phyloP scores from a whole-genome alignment of 1,140 invertebrate genomes.

The Drosophila sulfurigaster region DNA sequence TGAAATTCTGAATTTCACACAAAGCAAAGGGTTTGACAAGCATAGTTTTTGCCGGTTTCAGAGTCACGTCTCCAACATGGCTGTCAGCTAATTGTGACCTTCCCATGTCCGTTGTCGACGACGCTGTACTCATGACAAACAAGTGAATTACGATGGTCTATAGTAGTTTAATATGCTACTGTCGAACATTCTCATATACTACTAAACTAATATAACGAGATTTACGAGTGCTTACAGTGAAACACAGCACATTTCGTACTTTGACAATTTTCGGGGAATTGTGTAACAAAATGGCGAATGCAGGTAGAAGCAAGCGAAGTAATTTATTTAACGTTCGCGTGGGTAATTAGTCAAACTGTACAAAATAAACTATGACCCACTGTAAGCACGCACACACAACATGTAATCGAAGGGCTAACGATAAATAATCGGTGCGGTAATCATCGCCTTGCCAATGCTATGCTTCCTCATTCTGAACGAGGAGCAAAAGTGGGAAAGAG shows the following conservation, averaged over 20 bases:
- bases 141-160: conserved; percentile 39
- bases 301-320: conserved; percentile 4
- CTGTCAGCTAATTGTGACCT: conserved; percentile 29
- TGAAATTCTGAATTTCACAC: conserved; percentile 21
- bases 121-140: conserved; percentile 37
- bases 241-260: neutral
- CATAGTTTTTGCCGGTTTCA: conserved; percentile 18
- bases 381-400: conserved; percentile 1
- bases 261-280: neutral
- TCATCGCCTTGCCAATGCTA: conserved; percentile 33
- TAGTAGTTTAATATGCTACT: conserved; percentile 40
- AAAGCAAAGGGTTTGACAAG: conserved; percentile 18
- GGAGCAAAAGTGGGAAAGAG: conserved; percentile 33
- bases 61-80: conserved; percentile 29
- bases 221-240: conserved; percentile 7
- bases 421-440: conserved; percentile 47
- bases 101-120: conserved; percentile 38
- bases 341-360: neutral
- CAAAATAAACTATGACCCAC: conserved; percentile 2
- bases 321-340: neutral
- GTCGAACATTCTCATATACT: conserved; percentile 13
- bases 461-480: conserved; percentile 26
- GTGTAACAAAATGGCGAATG: neutral
- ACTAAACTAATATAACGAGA: neutral
- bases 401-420: conserved; percentile 32